Evolutionary conservation across 2,888 invertebrate genomes (phyloP).

Genomic region (Pandemis corylana): DNA sequence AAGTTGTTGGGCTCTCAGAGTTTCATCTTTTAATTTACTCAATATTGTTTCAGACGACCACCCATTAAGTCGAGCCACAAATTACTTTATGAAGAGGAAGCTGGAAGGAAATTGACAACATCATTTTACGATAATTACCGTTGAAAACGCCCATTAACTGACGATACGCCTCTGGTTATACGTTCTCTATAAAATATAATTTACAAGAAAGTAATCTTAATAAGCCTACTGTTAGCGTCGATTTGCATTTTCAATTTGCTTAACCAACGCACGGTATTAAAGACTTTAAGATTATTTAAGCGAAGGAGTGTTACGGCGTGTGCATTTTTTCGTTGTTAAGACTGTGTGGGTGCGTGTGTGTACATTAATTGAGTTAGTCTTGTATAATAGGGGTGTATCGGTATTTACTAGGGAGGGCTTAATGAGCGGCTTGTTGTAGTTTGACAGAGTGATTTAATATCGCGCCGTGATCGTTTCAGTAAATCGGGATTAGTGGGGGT

Average conservation of each 20-base stretch:
- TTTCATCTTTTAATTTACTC: constrained; percentile 41
- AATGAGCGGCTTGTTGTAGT: constrained; percentile 80
- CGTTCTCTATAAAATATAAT: constrained; percentile 61
- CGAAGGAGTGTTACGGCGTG: constrained; percentile 42
- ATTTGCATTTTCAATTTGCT: constrained; percentile 62
- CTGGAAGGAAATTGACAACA: constrained; percentile 56
- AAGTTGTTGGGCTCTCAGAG: constrained; percentile 28
- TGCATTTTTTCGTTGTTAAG: constrained; percentile 45
- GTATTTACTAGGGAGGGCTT: constrained; percentile 69
- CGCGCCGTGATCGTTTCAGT: constrained; percentile 75
- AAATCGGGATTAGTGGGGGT: constrained; percentile 76
- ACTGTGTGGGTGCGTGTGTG: constrained; percentile 45
- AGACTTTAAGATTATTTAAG: constrained; percentile 34
- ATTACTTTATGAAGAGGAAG: constrained; percentile 55
- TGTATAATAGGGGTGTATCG: constrained; percentile 66
- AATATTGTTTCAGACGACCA: constrained; percentile 48
- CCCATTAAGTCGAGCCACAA: constrained; percentile 52
- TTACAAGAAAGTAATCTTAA: constrained; percentile 62
- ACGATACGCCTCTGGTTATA: constrained; percentile 61
- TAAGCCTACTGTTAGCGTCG: constrained; percentile 54
- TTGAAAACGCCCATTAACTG: constrained; percentile 64
- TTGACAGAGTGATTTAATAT: constrained; percentile 82
- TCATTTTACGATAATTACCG: constrained; percentile 68
- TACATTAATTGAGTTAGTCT: constrained; percentile 67
- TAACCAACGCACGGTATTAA: constrained; percentile 41